These are phyloP conservation scores for Trichogramma dendrolimi DNA, from an alignment of 2,888 invertebrate species.

Conservation along the genomic window DNA sequence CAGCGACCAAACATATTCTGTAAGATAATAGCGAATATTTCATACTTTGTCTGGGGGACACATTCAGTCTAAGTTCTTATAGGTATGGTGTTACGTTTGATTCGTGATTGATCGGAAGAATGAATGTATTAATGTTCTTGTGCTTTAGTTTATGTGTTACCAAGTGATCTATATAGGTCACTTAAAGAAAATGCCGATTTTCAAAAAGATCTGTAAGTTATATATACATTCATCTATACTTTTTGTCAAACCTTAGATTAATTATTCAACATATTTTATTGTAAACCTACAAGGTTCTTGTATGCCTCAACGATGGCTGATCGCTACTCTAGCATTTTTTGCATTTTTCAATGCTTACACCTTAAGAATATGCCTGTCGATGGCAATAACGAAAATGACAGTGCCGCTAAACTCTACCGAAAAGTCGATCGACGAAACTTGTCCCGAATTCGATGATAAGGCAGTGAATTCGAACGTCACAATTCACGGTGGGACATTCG, in stretches of 20 bases:
- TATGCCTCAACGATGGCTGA: constrained; percentile 27
- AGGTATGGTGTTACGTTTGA: background rate
- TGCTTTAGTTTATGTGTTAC: no score
- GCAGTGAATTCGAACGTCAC: background rate
- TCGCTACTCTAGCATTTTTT: constrained; percentile 59
- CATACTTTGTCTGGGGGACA: background rate
- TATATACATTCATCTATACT: background rate
- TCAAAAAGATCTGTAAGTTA: constrained; percentile 5
- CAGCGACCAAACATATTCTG: constrained; percentile 10
- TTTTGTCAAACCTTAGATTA: no score
- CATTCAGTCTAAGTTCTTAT: background rate
- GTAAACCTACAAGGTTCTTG: constrained; percentile 5
- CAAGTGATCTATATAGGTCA: no score
- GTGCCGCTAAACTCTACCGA: constrained; percentile 18
- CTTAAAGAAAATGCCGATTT: constrained; percentile 2
- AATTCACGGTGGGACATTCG: constrained; percentile 13
- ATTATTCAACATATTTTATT: no score
- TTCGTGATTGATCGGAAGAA: no score
- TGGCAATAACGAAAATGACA: constrained; percentile 67
- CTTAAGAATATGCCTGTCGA: constrained; percentile 64
- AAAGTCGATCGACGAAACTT: constrained; percentile 15
- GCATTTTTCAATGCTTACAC: constrained; percentile 68
- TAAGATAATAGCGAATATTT: background rate
- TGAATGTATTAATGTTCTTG: no score
- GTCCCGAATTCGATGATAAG: constrained; percentile 10